Base-by-base conservation (phyloP, 2,888 invertebrate genomes). In the Bombyx huttoni region DNA sequence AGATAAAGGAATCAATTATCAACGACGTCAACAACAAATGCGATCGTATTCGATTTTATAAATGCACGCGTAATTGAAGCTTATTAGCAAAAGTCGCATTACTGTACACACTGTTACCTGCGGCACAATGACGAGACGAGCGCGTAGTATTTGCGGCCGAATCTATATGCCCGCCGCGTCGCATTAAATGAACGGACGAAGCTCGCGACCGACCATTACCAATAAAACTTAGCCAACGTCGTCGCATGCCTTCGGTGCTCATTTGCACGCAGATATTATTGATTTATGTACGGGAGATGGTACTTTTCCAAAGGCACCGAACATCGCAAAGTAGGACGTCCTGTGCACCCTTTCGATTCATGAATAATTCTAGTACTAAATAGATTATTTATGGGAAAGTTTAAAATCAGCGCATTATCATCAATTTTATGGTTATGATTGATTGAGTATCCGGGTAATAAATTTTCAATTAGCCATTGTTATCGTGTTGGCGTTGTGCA, bases 81-180 rank as follows among this genome's bases (percentile, higher is more conserved):
- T 24, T 24, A 40, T 8, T 40, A 13, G 13, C 9, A 47, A 49
- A 47, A 47, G 46, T 9, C 49, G 47, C 35, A 13, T n/a, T 46
- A 52, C 53, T 56, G 53, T 10, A 46, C 50, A 48, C 45, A 35
- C 34, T 33, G 12, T 48, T 45, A 40, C 40, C 13, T 33, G 45
- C 45, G 46, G 46, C 48, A 53, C 57, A 56, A 47, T 56, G 62
- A 60, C 69, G 72, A 68, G 73, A 68, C 69, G 60, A 67, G 67
- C 62, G 68, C 66, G 64, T 78, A 75, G 80, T 79, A 78, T 81
- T 80, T 66, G 78, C 79, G 64, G 56, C 55, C 70, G 59, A 73
- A 82, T 85, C 78, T 78, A 66, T 87, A 86, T 87, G 82, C 87
- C 77, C 80, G 80, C 76, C 86, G 84, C 86, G 83, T 84, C 74